Conservation (phyloP, 2,797 vertebrate species). For the Caiman crocodilus region DNA sequence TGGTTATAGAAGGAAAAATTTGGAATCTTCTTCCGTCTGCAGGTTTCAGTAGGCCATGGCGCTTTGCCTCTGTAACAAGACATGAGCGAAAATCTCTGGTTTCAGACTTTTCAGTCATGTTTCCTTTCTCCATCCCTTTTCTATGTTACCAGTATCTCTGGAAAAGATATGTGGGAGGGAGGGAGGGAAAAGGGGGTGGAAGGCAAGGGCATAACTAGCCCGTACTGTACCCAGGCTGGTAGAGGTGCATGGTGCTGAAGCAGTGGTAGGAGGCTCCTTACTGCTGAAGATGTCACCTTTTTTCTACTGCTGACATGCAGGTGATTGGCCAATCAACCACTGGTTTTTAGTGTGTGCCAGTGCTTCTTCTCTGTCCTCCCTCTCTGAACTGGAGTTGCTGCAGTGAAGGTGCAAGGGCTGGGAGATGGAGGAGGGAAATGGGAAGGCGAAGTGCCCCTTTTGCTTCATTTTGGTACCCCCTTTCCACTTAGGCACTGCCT, state of each 20-base stretch:
- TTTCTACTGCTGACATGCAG: background rate
- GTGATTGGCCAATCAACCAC: too few species aligned
- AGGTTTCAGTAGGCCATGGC: background rate
- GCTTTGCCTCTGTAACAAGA: slow-evolving; percentile 34
- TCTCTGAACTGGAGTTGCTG: too few species aligned
- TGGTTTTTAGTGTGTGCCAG: too few species aligned
- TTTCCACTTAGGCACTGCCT: too few species aligned
- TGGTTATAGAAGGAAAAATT: background rate
- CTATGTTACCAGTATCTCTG: background rate
- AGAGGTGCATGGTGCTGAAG: background rate
- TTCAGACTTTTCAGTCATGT: slow-evolving; percentile 22
- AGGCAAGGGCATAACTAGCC: background rate
- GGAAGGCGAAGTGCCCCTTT: too few species aligned
- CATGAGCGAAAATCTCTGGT: background rate
- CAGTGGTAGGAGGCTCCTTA: background rate
- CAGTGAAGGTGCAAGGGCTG: too few species aligned
- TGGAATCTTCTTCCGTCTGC: slow-evolving; percentile 29
- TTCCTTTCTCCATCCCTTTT: background rate
- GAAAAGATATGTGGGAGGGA: background rate
- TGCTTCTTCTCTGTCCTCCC: too few species aligned
- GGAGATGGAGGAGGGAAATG: too few species aligned
- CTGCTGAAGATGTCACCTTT: background rate
- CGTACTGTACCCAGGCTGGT: background rate
- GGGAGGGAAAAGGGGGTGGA: background rate
- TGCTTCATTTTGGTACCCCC: too few species aligned